Evolutionary conservation across 2,113 vertebrate species (phyloP), one percentile per base, ranked within the genome.

Genomic region (Laterallus jamaicensis): DNA sequence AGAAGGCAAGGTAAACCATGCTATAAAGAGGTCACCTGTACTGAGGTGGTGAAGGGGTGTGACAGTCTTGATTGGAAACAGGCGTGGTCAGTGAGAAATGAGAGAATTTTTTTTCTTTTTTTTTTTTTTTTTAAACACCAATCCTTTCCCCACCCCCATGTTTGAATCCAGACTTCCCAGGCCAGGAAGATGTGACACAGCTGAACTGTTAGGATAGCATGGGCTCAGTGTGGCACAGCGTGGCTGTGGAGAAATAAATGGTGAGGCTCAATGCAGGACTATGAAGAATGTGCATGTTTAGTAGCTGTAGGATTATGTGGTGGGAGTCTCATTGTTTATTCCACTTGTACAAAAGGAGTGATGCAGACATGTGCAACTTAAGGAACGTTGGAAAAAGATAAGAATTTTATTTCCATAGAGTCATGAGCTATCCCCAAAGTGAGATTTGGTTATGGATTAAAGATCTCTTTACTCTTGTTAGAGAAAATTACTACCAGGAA

Each of bases 381-480:
- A 68, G 35, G 90, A 88, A 86, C 52, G 77, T 71, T 9, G 39
- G 39, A 28, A 91, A 94, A 78, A 70, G 22, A 13, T 89, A 64
- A 82, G 26, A n/a, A 84, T 82, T 95, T 88, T 95, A 32, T 75
- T 92, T 29, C 82, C 15, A 0, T 95, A 95, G 67, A 96, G 77
- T 95, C 93, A 87, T 95, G 91, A 95, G 93, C 84, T 95, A 31
- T 96, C 94, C 94, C 96, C 89, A 32, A 29, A 95, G 81, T 92
- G 83, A 97, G 89, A 96, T 93, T 94, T 96, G 86, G 89, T 96
- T 97, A 82, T 97, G 96, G 95, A 95, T 97, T 96, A 95, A 97
- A 97, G 96, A 93, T 97, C 94, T 96, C 95, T 96, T 97, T 97
- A 93, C 96, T 97, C 95, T 97, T 97, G 80, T 84, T 97, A 95